A percentile compares a stretch with the other conserved stretches of the same genome.
Conservation (phyloP, 2,888 invertebrate genomes). For the Cistogaster globosa region DNA sequence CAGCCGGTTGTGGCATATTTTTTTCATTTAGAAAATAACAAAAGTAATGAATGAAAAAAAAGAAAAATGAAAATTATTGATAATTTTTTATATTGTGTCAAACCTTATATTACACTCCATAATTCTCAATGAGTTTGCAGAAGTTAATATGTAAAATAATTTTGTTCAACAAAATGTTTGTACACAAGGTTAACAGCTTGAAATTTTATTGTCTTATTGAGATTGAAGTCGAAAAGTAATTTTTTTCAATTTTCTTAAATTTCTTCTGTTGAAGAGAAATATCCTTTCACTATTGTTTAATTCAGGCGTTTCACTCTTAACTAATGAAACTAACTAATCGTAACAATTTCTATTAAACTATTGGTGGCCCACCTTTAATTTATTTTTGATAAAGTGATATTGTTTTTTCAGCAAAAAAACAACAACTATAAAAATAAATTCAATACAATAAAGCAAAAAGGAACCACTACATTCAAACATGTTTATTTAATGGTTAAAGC, state of each 20-base stretch:
- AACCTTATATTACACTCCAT: too few relatives aligned
- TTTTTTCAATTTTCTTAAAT: background rate
- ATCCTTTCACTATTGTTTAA: background rate
- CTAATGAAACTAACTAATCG: conserved; percentile 15
- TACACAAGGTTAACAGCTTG: too few relatives aligned
- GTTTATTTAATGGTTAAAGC: background rate
- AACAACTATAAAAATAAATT: background rate
- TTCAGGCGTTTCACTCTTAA: background rate
- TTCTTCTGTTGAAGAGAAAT: background rate
- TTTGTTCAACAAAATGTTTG: too few relatives aligned
- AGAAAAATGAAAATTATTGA: too few relatives aligned
- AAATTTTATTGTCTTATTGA: too few relatives aligned
- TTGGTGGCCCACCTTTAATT: conserved; percentile 43
- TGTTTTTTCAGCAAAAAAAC: conserved; percentile 4
- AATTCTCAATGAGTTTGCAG: too few relatives aligned
- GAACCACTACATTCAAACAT: background rate
- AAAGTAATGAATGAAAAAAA: too few relatives aligned
- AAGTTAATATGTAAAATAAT: too few relatives aligned
- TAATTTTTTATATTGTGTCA: too few relatives aligned
- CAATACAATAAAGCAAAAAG: background rate
- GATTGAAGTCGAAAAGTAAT: too few relatives aligned
- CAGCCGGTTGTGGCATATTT: too few relatives aligned
- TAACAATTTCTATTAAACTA: conserved; percentile 37
- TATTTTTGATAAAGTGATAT: conserved; percentile 29
- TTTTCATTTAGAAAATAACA: too few relatives aligned